Conservation (phyloP, 2,888 invertebrate genomes). For the Acanthosepion esculentum region DNA sequence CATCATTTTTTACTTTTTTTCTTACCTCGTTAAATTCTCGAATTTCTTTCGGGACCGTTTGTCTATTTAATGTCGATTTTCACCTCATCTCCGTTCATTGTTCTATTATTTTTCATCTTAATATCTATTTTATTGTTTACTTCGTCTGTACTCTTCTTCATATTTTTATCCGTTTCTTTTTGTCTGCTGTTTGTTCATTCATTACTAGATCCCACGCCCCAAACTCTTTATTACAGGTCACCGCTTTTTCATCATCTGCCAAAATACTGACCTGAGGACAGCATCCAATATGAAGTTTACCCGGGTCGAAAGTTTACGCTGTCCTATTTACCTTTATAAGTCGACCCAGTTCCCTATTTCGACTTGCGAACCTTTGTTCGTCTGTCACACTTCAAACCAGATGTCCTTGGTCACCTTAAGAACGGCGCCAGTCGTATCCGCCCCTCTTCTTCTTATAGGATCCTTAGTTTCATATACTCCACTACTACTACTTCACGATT, state of each 20-base stretch:
- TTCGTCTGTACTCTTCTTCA: not conserved
- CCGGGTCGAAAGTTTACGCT: conserved; percentile 8
- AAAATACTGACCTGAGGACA: not conserved
- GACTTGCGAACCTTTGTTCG: not conserved
- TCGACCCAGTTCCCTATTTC: not conserved
- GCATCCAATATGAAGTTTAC: not conserved
- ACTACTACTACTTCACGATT: not conserved
- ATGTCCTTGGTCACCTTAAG: not conserved
- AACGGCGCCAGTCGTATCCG: not conserved
- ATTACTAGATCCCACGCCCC: not conserved
- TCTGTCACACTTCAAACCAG: not conserved
- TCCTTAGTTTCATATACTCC: not conserved
- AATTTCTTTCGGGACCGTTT: too few species aligned
- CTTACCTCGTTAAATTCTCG: too few species aligned
- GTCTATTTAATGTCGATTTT: not conserved
- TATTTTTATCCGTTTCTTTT: not conserved
- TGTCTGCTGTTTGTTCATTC: not conserved
- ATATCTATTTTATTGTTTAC: not conserved
- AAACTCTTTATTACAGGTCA: not conserved
- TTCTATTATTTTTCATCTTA: too few species aligned
- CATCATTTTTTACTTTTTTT: too few species aligned
- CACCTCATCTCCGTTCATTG: not conserved
- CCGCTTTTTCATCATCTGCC: not conserved
- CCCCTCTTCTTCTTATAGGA: not conserved
- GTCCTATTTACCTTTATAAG: too few species aligned